These are phyloP conservation scores for Lasioglossum malachurum DNA, from an alignment of 2,888 invertebrate genomes.

Conservation along the genomic window DNA sequence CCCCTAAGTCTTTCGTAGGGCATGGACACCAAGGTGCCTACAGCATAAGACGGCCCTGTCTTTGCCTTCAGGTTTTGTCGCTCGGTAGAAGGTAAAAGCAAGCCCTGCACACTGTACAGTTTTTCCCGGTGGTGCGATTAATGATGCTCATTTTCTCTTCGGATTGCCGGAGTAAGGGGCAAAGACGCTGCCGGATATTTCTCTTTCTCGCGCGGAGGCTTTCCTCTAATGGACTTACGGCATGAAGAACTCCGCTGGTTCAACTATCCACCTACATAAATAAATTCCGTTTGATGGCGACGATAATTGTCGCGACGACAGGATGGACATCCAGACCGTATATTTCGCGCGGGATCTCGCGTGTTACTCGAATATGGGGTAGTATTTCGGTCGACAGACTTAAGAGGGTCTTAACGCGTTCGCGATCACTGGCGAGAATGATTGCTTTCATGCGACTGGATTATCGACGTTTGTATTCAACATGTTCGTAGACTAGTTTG, in stretches of 20 bases:
- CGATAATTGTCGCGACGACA: slow-evolving; percentile 37
- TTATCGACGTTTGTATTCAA: background rate
- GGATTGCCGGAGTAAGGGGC: slow-evolving; percentile 44
- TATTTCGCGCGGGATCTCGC: slow-evolving; percentile 1
- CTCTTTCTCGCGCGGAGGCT: slow-evolving; percentile 41
- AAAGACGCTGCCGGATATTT: slow-evolving; percentile 31
- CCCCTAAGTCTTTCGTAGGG: background rate
- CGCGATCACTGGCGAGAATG: background rate
- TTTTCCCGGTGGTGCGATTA: slow-evolving; percentile 61
- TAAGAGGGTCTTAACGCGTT: background rate
- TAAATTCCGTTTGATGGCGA: slow-evolving; percentile 35
- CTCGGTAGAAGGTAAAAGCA: slow-evolving; percentile 30
- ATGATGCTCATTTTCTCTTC: slow-evolving; percentile 69
- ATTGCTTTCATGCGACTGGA: background rate
- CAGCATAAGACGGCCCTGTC: background rate
- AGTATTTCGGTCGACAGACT: background rate
- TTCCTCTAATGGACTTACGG: slow-evolving; percentile 52
- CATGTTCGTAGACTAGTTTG: background rate
- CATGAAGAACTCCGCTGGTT: slow-evolving; percentile 21
- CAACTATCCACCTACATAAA: slow-evolving; percentile 31
- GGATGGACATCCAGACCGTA: background rate
- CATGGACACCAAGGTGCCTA: background rate
- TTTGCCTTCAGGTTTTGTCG: slow-evolving; percentile 29
- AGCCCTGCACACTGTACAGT: slow-evolving; percentile 37
- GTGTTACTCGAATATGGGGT: background rate